These are phyloP conservation scores for Petroica traversi DNA, from an alignment of 2,113 vertebrate genomes.

Conservation along the genomic window DNA sequence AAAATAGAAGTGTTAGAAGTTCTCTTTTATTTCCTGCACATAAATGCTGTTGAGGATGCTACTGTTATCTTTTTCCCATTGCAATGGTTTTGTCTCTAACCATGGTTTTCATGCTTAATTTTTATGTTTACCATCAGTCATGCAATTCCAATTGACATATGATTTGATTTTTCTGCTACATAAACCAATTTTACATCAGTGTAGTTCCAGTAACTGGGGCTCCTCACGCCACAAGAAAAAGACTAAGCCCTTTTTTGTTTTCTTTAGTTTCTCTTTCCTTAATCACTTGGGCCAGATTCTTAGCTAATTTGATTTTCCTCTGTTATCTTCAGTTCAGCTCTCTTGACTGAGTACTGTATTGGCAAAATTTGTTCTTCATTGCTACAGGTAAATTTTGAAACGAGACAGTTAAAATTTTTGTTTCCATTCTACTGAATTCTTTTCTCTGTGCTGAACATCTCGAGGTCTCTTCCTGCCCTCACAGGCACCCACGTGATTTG, in stretches of 20 bases:
- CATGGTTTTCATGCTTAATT: constrained; percentile 9
- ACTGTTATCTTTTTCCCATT: neutral
- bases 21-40: neutral
- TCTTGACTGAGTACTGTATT: neutral
- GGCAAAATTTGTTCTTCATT: neutral
- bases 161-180: constrained; percentile 54
- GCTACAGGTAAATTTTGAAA: neutral
- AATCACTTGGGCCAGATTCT: neutral
- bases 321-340: neutral
- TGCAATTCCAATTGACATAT: constrained; percentile 24
- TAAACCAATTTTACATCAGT: constrained; percentile 44
- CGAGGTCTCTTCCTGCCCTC: neutral
- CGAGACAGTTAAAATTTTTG: neutral
- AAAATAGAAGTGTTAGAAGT: neutral
- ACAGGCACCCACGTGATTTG: neutral
- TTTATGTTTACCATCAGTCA: constrained; percentile 39
- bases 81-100: neutral
- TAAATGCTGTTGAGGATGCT: neutral
- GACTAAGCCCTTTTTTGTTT: neutral
- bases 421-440: neutral
- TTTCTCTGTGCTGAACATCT: neutral
- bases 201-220: constrained; percentile 25
- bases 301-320: neutral
- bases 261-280: neutral
- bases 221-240: neutral